These are phyloP conservation scores for Euwallacea fornicatus DNA, from an alignment of 1,140 invertebrate genomes.

Conservation along the genomic window DNA sequence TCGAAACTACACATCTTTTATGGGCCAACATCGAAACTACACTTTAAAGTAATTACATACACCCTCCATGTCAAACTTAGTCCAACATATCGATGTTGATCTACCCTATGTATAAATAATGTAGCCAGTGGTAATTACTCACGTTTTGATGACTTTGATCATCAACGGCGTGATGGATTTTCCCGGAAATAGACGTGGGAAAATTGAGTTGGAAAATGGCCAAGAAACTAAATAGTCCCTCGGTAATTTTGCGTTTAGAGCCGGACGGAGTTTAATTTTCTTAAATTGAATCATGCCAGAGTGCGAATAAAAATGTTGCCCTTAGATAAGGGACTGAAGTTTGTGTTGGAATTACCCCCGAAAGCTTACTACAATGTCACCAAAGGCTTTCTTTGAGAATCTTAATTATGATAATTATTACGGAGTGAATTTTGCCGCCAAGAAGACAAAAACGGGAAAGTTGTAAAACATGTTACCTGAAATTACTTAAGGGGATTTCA, in stretches of 20 bases:
- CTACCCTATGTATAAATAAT: conserved; percentile 9
- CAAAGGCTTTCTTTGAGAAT: too few species aligned
- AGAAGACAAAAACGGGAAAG: too few species aligned
- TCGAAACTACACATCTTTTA: neutral
- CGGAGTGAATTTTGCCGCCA: too few species aligned
- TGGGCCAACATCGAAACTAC: conserved; percentile 1
- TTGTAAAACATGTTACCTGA: too few species aligned
- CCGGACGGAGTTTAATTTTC: conserved; percentile 38
- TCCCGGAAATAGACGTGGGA: conserved; percentile 32
- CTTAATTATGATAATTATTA: too few species aligned
- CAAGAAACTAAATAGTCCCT: conserved; percentile 36
- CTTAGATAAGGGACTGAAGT: conserved; percentile 27
- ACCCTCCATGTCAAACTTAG: conserved; percentile 9
- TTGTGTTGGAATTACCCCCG: conserved; percentile 8
- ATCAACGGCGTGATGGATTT: conserved; percentile 32
- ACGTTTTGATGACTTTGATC: conserved; percentile 34
- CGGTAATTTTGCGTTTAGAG: conserved; percentile 36
- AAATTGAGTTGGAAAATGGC: conserved; percentile 35
- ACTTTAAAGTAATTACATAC: conserved; percentile 7
- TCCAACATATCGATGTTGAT: conserved; percentile 5
- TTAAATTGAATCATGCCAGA: conserved; percentile 36
- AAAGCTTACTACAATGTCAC: neutral
- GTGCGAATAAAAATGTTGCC: conserved; percentile 34
- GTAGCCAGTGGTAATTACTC: conserved; percentile 24
- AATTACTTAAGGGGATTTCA: too few species aligned